These are phyloP conservation scores for Imbricaverruca yamaguchii DNA, from an alignment of 2,888 invertebrate genomes.

Conservation along the genomic window DNA sequence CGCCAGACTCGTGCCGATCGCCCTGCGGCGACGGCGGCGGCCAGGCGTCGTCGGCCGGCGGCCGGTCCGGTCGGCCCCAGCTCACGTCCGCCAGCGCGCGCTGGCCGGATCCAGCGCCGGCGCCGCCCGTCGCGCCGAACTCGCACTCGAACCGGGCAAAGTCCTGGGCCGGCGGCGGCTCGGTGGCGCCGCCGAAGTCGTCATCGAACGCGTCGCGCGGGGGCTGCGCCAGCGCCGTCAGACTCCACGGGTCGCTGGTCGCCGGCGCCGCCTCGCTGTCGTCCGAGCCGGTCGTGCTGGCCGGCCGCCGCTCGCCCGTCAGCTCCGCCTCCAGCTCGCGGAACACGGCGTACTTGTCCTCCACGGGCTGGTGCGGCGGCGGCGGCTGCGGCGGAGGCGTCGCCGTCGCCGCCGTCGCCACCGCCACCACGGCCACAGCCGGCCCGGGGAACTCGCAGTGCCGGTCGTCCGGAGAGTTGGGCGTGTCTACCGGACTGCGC, in stretches of 20 bases:
- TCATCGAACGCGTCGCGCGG: neutral
- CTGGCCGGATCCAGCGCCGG: neutral
- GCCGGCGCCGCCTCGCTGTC: neutral
- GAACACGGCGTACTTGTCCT: conserved; percentile 80
- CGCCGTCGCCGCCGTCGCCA: conserved; percentile 30
- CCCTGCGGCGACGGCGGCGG: too few species aligned
- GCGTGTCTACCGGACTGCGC: conserved; percentile 32
- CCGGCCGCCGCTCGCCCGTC: conserved; percentile 11
- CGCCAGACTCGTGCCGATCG: too few species aligned
- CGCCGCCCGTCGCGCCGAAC: neutral
- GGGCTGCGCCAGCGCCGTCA: too few species aligned
- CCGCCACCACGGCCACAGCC: conserved; percentile 20
- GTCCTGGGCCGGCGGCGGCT: neutral
- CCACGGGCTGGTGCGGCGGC: neutral
- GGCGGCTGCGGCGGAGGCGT: too few species aligned
- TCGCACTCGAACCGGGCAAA: neutral
- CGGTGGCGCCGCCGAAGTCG: neutral
- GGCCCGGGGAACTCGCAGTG: conserved; percentile 23
- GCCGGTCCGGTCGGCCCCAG: too few species aligned
- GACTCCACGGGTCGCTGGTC: neutral
- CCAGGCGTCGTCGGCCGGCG: too few species aligned
- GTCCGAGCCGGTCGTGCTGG: neutral
- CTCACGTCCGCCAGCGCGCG: too few species aligned
- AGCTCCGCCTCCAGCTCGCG: conserved; percentile 52
- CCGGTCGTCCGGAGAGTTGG: conserved; percentile 25